Evolutionary conservation across 2,797 vertebrate genomes (phyloP), one percentile per base, ranked within the genome.

Genomic region (Brachymystax lenok): DNA sequence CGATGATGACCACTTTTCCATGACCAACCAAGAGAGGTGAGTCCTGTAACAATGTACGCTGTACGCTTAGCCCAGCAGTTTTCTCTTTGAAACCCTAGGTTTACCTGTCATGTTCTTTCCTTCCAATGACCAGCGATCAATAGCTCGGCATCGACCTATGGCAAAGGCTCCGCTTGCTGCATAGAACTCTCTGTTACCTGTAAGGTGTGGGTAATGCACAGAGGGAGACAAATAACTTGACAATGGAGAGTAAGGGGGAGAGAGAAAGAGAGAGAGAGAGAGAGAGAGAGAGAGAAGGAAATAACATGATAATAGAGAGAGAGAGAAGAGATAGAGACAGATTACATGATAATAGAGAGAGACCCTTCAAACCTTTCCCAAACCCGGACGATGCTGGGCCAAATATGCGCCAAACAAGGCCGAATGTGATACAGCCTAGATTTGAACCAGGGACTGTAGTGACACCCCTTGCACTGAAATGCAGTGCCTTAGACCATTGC

Each of bases 91-190:
- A 93, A 88, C 78, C 89, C 85, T 91, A 91, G 89, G 91, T 94
- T 91, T 79, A 82, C 40, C 76, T 83, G 85, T 87, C 86, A 88
- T 91, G 91, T 91, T 88, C 82, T 78, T 93, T 90, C 85, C 88
- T 88, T 82, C 80, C 79, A 85, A 86, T 90, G 92, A 89, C 85
- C 84, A 86, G 79, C 84, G 85, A 91, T 94, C 92, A 92, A 94
- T 93, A 88, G 24, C 27, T 79, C 74, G 33, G 77, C 85, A 93
- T 85, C 87, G 88, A 92, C 89, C 85, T 69, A 86, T 30, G 19
- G 77, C 4, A 19, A 64, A 75, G 81, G 33, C 78, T 83, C 70
- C 75, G 80, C n/a, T 59, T 21, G 27, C 13, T 50, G 78, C 71
- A 17, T 40, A 19, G 78, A 82, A 80, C 40, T 76, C 4, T 73